Evolutionary conservation across 2,888 invertebrate species (phyloP), one percentile per base, ranked within the genome.

Genomic region (Xestia xanthographa): DNA sequence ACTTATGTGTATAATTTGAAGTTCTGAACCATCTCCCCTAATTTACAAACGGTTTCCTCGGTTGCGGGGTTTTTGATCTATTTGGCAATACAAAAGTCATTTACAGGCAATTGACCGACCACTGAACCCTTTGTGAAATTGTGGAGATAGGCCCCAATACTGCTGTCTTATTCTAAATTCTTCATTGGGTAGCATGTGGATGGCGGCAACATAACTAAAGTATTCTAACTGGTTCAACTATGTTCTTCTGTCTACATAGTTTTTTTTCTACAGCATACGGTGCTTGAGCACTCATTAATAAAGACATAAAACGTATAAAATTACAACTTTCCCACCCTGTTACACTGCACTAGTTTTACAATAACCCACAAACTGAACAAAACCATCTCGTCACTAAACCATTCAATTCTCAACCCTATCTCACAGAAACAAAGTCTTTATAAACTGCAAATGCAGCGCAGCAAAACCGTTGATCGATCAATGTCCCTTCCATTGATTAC

Each of bases 261-360:
- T 67, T 66, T 66, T 71, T 84, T 72, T 67, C 43, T 38, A 45
- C 45, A 17, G 56, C 14, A 34, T 50, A 72, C 69, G 70, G 66
- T 82, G 53, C 34, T 11, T 63, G 66, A 60, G 72, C 63, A 68
- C 72, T 76, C 72, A 76, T 53, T 76, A 60, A 76, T 65, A 73
- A 26, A 83, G 70, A 75, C 88, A 79, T 68, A 83, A 83, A 83
- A 83, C 76, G 82, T 84, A 89, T 88, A 83, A 80, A 86, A 87
- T 89, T 81, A 88, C 88, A 77, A 74, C 90, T 90, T 90, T 90
- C 88, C 86, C 90, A 88, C 84, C 82, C 68, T 75, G 77, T 82
- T 70, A 84, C 82, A 86, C 66, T 79, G 83, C 77, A 84, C 82
- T 82, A 82, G 79, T 82, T 84, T 74, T 80, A 86, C 80, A 72